Evolutionary conservation across 1,140 invertebrate species (phyloP), one percentile per base, ranked within the genome.

Genomic region (Papilio dardanus): DNA sequence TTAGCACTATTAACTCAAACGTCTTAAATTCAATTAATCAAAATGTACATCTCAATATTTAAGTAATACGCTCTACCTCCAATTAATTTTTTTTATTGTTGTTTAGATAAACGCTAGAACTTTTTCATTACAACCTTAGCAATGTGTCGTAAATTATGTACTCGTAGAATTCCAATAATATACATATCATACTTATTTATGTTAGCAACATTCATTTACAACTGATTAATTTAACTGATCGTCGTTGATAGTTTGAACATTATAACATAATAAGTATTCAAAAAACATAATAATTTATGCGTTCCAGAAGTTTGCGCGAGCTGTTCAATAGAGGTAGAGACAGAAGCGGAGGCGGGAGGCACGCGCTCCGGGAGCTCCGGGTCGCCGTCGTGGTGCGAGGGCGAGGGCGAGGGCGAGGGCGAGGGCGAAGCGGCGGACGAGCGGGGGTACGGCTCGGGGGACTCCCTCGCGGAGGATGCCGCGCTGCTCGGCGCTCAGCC

Each of bases 391-490:
- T 94, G 90, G 94, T 94, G 86, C 76, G 94, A 94, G 82, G 91
- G 90, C 14, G 94, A 94, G 81, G 91, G 89, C n/a, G 90, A 94
- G 82, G n/a, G n/a, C n/a, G n/a, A n/a, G n/a, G n/a, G n/a, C n/a
- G n/a, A n/a, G n/a, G 91, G 88, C 19, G 90, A 91, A 33, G 87
- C 82, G 7, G 85, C 85, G 1, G 93, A 94, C 77, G 90, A 94
- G 83, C 83, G 94, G 76, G 94, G 88, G 76, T 94, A 94, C 84
- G 94, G 94, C 78, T 94, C 94, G 74, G 94, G 86, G 2, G 91
- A 93, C 86, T 91, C 88, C 37, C 92, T 94, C 31, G 93, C 86
- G 40, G 94, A 94, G 74, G 94, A 95, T 85, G 94, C 95, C 35
- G 95, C 95, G 50, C 87, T 95, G 71, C 87, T 95, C 33, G 90